Percentiles rank a stretch among this genome's conserved stretches.
These are phyloP conservation scores for Oryzias woworae DNA, from an alignment of 2,113 vertebrate species.

Conservation along the genomic window DNA sequence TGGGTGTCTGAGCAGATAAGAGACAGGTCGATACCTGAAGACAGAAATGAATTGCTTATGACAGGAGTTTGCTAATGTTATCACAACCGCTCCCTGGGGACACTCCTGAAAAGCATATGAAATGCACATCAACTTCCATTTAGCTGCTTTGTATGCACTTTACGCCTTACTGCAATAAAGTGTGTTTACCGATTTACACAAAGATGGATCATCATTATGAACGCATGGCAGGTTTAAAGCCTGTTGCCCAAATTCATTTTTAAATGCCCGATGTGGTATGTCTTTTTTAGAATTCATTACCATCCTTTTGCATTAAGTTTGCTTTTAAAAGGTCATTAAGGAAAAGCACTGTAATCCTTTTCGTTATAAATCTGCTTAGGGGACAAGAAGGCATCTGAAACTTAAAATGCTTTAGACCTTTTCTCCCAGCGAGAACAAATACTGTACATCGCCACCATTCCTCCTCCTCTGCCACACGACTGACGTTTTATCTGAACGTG, in stretches of 20 bases:
- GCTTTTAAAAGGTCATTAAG: slow-evolving; percentile 55
- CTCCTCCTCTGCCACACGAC: slow-evolving; percentile 1
- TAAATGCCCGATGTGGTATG: slow-evolving; percentile 11
- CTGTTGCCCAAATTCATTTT: slow-evolving; percentile 9
- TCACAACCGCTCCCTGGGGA: slow-evolving; percentile 33
- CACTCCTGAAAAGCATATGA: slow-evolving; percentile 34
- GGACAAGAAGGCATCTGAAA: slow-evolving; percentile 14
- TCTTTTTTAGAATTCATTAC: slow-evolving; percentile 43
- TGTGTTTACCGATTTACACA: slow-evolving; percentile 3
- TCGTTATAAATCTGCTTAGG: slow-evolving; percentile 54
- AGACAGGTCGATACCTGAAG: slow-evolving; percentile 40
- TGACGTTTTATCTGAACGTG: slow-evolving; percentile 30
- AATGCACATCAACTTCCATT: slow-evolving; percentile 35
- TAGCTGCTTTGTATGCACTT: slow-evolving; percentile 31
- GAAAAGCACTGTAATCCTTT: slow-evolving; percentile 38
- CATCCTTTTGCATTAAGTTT: slow-evolving; percentile 31
- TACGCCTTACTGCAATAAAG: background rate
- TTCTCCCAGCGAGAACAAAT: slow-evolving; percentile 8
- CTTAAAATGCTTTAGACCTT: slow-evolving; percentile 37
- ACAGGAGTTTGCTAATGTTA: slow-evolving; percentile 54
- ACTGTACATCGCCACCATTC: slow-evolving; percentile 40
- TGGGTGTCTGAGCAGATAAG: slow-evolving; percentile 43
- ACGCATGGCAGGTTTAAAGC: slow-evolving; percentile 32
- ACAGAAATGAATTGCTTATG: slow-evolving; percentile 60
- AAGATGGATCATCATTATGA: slow-evolving; percentile 19